These are phyloP conservation scores for Manduca sexta DNA, from an alignment of 1,140 invertebrate genomes.

Conservation along the genomic window DNA sequence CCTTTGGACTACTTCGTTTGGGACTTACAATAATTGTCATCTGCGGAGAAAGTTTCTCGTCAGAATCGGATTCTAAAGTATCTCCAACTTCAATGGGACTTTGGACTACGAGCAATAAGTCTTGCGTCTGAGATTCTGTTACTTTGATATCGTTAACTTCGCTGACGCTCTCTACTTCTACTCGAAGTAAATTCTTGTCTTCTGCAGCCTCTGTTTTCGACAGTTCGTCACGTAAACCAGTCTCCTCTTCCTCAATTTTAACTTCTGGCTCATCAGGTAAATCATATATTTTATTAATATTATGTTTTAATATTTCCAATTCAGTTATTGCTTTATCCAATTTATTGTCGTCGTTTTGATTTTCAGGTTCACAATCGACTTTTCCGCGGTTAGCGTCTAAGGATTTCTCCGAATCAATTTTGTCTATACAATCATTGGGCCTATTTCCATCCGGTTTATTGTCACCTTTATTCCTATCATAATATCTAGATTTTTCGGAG, in stretches of 20 bases:
- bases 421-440: too few species aligned
- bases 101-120: conserved; percentile 30
- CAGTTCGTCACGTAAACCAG: neutral
- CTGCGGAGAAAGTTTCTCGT: conserved; percentile 21
- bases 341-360: neutral
- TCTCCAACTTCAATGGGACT: conserved; percentile 28
- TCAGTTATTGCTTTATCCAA: neutral
- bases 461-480: conserved; percentile 1
- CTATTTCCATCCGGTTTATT: neutral
- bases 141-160: conserved; percentile 18
- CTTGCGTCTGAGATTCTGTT: conserved; percentile 16
- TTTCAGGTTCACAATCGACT: neutral
- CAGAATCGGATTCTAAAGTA: conserved; percentile 4
- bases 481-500: conserved; percentile 8
- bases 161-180: conserved; percentile 37
- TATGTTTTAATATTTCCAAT: neutral
- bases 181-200: conserved; percentile 22
- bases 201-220: too few species aligned
- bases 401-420: neutral
- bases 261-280: neutral
- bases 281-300: neutral
- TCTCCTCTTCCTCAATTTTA: neutral
- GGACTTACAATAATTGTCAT: conserved; percentile 46
- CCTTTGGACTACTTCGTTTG: conserved; percentile 9
- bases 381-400: neutral